Evolutionary conservation across 2,113 vertebrate species (phyloP).

Genomic region (Alouatta palliata): DNA sequence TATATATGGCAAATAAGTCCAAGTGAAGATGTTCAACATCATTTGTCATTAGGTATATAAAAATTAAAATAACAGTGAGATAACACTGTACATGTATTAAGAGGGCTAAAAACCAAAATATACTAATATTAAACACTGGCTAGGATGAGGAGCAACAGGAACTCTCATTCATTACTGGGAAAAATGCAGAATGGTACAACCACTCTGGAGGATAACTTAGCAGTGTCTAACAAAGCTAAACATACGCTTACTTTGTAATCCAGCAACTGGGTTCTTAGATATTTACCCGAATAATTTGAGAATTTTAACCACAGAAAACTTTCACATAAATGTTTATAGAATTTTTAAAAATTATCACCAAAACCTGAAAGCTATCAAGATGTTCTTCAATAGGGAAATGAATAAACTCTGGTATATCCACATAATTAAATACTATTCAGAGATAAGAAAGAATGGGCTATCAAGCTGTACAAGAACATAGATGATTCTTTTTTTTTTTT

Average conservation of each 20-base stretch:
- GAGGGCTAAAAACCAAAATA: neutral
- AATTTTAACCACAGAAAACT: neutral
- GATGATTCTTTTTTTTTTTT: neutral
- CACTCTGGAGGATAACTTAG: neutral
- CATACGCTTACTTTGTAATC: neutral
- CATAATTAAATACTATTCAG: neutral
- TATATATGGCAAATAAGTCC: neutral
- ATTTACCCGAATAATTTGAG: neutral
- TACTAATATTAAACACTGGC: neutral
- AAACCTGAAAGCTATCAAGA: neutral
- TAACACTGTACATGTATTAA: neutral
- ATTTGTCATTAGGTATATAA: neutral
- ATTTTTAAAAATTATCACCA: neutral
- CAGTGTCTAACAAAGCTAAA: neutral
- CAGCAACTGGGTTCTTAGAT: neutral
- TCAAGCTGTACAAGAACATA: neutral
- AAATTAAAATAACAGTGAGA: neutral
- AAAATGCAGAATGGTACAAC: neutral
- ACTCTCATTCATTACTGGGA: neutral
- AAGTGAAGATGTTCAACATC: neutral
- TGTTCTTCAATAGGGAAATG: neutral
- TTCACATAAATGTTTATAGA: neutral
- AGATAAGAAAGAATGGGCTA: neutral
- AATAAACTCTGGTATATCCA: neutral
- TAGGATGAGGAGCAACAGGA: neutral